Evolutionary conservation across 2,797 vertebrate species (phyloP).

Genomic region (Myiothlypis coronata): DNA sequence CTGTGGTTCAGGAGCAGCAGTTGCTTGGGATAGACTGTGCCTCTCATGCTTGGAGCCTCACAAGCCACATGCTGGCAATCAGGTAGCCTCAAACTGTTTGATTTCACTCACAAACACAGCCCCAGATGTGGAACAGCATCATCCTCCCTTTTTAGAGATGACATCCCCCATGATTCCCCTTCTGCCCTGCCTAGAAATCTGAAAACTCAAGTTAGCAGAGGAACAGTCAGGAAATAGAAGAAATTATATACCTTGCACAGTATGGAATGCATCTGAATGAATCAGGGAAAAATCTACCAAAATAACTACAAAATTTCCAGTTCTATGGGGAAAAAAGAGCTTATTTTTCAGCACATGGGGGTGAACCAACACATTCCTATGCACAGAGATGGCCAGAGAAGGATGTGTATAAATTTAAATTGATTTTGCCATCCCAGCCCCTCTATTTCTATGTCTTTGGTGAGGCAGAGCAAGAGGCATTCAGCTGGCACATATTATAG

Average conservation of each 20-base stretch:
- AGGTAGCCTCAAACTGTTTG: slow-evolving; percentile 15
- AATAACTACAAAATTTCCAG: not conserved
- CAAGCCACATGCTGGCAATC: not conserved
- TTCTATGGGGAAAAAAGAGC: not conserved
- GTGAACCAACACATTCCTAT: not conserved
- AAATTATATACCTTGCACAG: not conserved
- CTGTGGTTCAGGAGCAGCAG: slow-evolving; percentile 2
- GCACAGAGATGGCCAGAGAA: not conserved
- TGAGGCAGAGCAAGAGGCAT: not conserved
- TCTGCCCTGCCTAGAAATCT: not conserved
- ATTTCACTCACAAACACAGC: not conserved
- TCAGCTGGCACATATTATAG: not conserved
- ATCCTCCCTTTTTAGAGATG: not conserved
- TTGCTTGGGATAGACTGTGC: not conserved
- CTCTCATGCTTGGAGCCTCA: not conserved
- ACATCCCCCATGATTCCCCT: not conserved
- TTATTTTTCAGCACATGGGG: not conserved
- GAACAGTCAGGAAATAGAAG: not conserved
- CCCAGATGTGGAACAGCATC: not conserved
- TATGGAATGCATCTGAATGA: not conserved
- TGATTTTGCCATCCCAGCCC: not conserved
- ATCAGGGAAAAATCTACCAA: not conserved
- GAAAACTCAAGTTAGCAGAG: not conserved
- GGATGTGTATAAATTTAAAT: not conserved
- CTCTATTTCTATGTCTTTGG: not conserved